A percentile compares a stretch with the other conserved stretches of the same genome.
These are phyloP conservation scores for Cydia strobilella DNA, from an alignment of 1,140 invertebrate genomes.

Conservation along the genomic window DNA sequence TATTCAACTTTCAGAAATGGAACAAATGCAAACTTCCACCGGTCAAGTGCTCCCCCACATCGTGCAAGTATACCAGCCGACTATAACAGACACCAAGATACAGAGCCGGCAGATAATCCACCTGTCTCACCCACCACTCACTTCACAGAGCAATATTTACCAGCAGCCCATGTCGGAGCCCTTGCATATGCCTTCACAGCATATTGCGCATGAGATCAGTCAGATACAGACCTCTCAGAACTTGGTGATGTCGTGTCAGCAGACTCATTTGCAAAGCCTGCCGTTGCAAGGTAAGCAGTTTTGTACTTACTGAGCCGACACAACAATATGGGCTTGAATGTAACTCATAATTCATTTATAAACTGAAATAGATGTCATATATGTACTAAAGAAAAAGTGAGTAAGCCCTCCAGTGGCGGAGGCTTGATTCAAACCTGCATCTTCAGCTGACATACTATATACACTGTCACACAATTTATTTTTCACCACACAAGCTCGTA, in stretches of 20 bases:
- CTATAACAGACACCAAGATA: conserved; percentile 46
- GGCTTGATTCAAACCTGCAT: too few relatives aligned
- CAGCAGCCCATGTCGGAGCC: conserved; percentile 62
- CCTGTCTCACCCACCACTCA: conserved; percentile 54
- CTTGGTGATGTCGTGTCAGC: conserved; percentile 67
- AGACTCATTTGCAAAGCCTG: conserved; percentile 59
- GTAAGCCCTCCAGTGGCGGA: too few relatives aligned
- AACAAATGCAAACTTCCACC: conserved; percentile 54
- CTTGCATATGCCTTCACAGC: conserved; percentile 52
- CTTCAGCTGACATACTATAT: too few relatives aligned
- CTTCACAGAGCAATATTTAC: conserved; percentile 61
- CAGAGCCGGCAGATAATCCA: conserved; percentile 48
- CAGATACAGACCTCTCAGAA: conserved; percentile 47
- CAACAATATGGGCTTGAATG: too few relatives aligned
- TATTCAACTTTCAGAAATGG: conserved; percentile 50
- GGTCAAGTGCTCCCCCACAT: conserved; percentile 55
- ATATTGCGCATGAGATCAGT: conserved; percentile 15
- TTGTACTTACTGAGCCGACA: too few relatives aligned
- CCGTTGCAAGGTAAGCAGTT: conserved; percentile 49
- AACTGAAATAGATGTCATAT: too few relatives aligned
- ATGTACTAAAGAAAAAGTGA: too few relatives aligned
- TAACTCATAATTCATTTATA: too few relatives aligned
- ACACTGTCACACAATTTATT: too few relatives aligned
- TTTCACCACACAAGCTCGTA: too few relatives aligned
- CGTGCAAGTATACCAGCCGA: conserved; percentile 65